phyloP scores from a whole-genome alignment of 2,113 vertebrate species.

The Larimichthys polyactis region DNA sequence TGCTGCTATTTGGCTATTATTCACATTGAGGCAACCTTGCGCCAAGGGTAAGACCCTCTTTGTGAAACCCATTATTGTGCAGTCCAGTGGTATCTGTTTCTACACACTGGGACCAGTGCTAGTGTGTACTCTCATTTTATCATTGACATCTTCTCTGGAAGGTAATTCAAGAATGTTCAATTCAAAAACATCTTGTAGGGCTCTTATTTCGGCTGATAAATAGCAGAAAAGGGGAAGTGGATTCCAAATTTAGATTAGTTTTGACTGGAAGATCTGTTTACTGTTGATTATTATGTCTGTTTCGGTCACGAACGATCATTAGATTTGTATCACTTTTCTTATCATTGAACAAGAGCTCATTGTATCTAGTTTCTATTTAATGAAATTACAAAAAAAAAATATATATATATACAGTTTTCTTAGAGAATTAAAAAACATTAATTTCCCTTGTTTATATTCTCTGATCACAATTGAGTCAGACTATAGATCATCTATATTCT shows the following conservation, averaged over 20 bases:
- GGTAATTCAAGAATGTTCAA: conserved; percentile 67
- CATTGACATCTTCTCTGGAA: conserved; percentile 61
- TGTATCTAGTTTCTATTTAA: too few species aligned
- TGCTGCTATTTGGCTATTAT: conserved; percentile 61
- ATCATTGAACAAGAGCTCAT: too few species aligned
- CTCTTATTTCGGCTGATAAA: conserved; percentile 35
- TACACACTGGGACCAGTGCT: conserved; percentile 62
- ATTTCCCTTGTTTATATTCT: not conserved
- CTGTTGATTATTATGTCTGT: not conserved
- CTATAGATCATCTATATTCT: not conserved
- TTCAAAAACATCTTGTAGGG: conserved; percentile 57
- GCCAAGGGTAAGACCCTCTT: conserved; percentile 44
- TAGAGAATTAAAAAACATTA: not conserved
- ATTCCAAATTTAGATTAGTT: conserved; percentile 24
- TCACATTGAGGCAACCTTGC: conserved; percentile 74
- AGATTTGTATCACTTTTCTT: not conserved
- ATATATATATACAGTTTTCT: too few species aligned
- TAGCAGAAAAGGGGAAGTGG: conserved; percentile 24
- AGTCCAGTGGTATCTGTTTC: conserved; percentile 66
- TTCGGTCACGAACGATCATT: conserved; percentile 8
- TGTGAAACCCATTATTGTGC: conserved; percentile 70
- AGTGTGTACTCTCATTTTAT: conserved; percentile 70
- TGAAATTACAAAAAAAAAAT: too few species aligned
- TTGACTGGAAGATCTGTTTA: conserved; percentile 20
- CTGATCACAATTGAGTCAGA: not conserved